Conservation (phyloP, 2,113 vertebrate species). For the Pungitius pungitius region DNA sequence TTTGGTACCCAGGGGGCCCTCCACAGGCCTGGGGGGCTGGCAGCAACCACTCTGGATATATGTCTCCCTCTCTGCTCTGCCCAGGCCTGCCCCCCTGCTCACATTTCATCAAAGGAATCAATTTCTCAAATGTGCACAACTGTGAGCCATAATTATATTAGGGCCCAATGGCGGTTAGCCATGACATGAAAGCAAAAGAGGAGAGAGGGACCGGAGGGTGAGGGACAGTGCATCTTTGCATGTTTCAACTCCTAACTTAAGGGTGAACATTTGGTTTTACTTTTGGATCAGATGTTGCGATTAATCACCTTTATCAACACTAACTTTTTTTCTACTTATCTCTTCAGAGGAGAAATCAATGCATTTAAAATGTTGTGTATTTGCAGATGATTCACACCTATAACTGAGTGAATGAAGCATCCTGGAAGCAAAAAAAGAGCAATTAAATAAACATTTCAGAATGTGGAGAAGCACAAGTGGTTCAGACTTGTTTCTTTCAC, state of each 20-base stretch:
- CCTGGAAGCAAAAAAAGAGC: background rate
- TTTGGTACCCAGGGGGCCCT: conserved; percentile 89
- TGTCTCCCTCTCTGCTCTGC: conserved; percentile 89
- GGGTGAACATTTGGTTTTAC: background rate
- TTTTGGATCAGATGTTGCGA: conserved; percentile 62
- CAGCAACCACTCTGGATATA: conserved; percentile 92
- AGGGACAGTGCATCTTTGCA: conserved; percentile 35
- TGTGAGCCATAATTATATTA: conserved; percentile 99
- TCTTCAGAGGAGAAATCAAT: conserved; percentile 67
- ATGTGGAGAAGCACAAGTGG: background rate
- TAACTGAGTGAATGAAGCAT: background rate
- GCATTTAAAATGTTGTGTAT: background rate
- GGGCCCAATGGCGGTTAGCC: conserved; percentile 90
- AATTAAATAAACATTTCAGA: background rate
- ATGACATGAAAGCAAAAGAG: conserved; percentile 72
- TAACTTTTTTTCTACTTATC: conserved; percentile 15
- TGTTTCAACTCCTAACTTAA: conserved; percentile 30
- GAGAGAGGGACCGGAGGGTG: conserved; percentile 18
- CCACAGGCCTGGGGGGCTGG: conserved; percentile 85
- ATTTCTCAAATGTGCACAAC: conserved; percentile 99
- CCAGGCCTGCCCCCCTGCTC: conserved; percentile 88
- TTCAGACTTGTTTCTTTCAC: background rate
- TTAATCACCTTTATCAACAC: conserved; percentile 89
- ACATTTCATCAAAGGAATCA: conserved; percentile 99
- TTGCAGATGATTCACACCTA: conserved; percentile 16